A percentile compares a stretch with the other conserved stretches of the same genome.
phyloP scores from a whole-genome alignment of 1,140 invertebrate genomes.

The Megathymus violae region DNA sequence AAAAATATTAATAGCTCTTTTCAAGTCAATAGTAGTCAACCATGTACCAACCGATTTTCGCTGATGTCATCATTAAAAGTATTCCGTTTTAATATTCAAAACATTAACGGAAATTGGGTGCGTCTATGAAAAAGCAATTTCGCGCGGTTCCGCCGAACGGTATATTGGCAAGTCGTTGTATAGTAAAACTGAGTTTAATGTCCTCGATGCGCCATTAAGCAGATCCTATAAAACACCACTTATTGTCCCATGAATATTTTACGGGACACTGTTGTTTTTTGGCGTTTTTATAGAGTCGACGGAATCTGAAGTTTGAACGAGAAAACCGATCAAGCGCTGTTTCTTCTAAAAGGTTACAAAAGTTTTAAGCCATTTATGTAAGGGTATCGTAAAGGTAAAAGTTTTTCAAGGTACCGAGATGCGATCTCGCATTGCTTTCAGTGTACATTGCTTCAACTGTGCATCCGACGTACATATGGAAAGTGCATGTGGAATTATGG shows the following conservation, averaged over 20 bases:
- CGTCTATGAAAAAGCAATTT: slow-evolving; percentile 68
- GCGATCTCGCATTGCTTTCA: too few relatives aligned
- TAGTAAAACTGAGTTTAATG: slow-evolving; percentile 62
- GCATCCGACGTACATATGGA: too few relatives aligned
- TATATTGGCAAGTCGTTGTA: slow-evolving; percentile 44
- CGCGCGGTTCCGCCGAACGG: slow-evolving; percentile 48
- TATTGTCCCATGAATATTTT: slow-evolving; percentile 66
- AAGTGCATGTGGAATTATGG: too few relatives aligned
- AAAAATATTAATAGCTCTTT: too few relatives aligned
- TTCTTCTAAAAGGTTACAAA: too few relatives aligned
- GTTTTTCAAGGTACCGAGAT: too few relatives aligned
- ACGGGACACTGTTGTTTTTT: slow-evolving; percentile 44
- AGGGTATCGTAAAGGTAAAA: too few relatives aligned
- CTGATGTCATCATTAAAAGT: slow-evolving; percentile 8
- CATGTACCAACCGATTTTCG: neutral
- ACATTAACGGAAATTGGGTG: slow-evolving; percentile 55
- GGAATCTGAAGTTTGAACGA: too few relatives aligned
- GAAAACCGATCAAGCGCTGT: too few relatives aligned
- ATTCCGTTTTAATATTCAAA: slow-evolving; percentile 50
- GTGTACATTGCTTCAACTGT: too few relatives aligned
- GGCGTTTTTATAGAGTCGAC: neutral
- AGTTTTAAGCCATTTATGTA: too few relatives aligned
- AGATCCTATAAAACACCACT: slow-evolving; percentile 55
- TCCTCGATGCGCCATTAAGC: slow-evolving; percentile 54
- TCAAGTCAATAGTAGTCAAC: too few relatives aligned